phyloP scores from a whole-genome alignment of 2,797 vertebrate species.

The Molossus alvarezi region DNA sequence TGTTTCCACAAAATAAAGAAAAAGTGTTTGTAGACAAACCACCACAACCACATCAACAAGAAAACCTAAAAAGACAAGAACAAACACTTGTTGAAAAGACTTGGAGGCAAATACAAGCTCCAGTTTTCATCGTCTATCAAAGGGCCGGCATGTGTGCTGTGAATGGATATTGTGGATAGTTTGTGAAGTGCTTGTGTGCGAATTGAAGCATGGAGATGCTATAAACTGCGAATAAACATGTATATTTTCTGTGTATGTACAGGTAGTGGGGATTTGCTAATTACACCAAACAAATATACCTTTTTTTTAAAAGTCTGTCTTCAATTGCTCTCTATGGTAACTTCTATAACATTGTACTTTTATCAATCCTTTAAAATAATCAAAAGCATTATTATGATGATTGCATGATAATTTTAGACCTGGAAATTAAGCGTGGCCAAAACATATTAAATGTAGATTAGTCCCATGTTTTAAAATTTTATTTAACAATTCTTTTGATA shows the following conservation, averaged over 20 bases:
- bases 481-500: neutral
- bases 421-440: neutral
- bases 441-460: neutral
- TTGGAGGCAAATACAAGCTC: too few species aligned
- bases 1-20: constrained; percentile 22
- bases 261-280: neutral
- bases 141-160: neutral
- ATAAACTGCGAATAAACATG: constrained; percentile 2
- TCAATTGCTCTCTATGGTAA: neutral
- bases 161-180: neutral
- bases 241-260: neutral
- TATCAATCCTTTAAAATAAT: too few species aligned
- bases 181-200: neutral
- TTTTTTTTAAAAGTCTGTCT: neutral
- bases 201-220: neutral
- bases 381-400: too few species aligned
- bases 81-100: neutral
- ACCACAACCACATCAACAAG: neutral
- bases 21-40: neutral
- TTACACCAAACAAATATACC: neutral
- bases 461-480: neutral
- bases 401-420: neutral
- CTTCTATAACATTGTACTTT: neutral
- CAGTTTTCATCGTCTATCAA: neutral
- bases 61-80: neutral